A percentile compares a stretch with the other conserved stretches of the same genome.
Evolutionary conservation across 2,888 invertebrate genomes (phyloP).

Genomic region (Ariolimax columbianus): DNA sequence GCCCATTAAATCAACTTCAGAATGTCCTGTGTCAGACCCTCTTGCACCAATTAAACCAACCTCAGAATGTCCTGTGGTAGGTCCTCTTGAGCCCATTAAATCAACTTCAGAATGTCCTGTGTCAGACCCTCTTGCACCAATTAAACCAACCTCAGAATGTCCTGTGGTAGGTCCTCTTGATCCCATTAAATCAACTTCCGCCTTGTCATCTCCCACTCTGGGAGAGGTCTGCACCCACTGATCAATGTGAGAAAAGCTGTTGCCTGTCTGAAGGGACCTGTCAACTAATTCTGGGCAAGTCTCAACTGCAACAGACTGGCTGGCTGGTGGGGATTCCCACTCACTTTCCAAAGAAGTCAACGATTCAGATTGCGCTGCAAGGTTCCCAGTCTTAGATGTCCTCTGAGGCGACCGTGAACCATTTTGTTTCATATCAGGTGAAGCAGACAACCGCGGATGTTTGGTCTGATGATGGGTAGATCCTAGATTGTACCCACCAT

Average conservation of each 20-base stretch:
- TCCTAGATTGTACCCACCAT: slow-evolving; percentile 45
- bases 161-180: too few relatives aligned
- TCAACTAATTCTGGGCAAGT: slow-evolving; percentile 22
- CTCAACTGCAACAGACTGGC: slow-evolving; percentile 29
- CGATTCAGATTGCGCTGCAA: slow-evolving; percentile 6
- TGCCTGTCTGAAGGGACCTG: slow-evolving; percentile 44
- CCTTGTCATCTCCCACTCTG: background rate
- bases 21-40: too few relatives aligned
- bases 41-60: too few relatives aligned
- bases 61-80: too few relatives aligned
- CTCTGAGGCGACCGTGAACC: background rate
- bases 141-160: too few relatives aligned
- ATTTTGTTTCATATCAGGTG: background rate
- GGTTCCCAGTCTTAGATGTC: background rate
- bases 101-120: too few relatives aligned
- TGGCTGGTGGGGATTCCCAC: background rate
- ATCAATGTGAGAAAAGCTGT: slow-evolving; percentile 25
- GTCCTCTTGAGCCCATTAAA: too few relatives aligned
- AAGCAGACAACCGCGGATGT: background rate
- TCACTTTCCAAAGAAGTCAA: slow-evolving; percentile 22
- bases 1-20: too few relatives aligned
- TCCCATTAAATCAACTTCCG: too few relatives aligned
- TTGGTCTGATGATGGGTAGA: slow-evolving; percentile 2
- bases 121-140: background rate
- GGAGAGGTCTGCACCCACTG: slow-evolving; percentile 50